Percentiles rank a stretch among this genome's conserved stretches.
Evolutionary conservation across 2,113 vertebrate genomes (phyloP).

Genomic region (Hyperopisus bebe): DNA sequence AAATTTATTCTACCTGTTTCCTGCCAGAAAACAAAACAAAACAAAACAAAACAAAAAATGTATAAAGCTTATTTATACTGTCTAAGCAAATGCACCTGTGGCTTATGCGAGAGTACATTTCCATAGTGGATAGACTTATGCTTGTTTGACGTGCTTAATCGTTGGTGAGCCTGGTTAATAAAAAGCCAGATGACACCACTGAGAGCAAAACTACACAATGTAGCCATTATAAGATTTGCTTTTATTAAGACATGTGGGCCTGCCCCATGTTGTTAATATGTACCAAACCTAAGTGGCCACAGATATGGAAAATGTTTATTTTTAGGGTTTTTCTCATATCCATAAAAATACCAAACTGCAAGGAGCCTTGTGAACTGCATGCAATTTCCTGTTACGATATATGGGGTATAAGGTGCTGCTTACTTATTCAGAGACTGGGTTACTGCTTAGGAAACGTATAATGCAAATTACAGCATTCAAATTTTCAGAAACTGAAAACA

Average conservation of each 20-base stretch:
- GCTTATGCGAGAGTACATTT: not conserved
- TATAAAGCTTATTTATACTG: not conserved
- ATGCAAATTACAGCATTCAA: not conserved
- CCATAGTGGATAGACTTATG: not conserved
- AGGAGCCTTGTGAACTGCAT: not conserved
- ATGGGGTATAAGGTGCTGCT: not conserved
- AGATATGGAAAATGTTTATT: not conserved
- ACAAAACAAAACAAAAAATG: not conserved
- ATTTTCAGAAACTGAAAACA: not conserved
- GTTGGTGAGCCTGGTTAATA: constrained; percentile 12
- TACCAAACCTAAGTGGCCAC: not conserved
- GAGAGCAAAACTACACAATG: not conserved
- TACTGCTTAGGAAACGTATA: not conserved
- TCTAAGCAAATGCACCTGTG: not conserved
- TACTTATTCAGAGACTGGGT: not conserved
- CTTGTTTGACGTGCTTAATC: constrained; percentile 5
- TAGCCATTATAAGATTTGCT: not conserved
- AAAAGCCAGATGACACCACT: not conserved
- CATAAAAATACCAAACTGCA: not conserved
- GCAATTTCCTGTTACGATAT: not conserved
- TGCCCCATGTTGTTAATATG: constrained; percentile 2
- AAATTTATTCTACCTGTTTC: constrained; percentile 28
- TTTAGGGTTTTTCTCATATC: not conserved
- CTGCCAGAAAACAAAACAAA: not conserved
- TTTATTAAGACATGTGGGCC: not conserved